Evolutionary conservation across 2,797 vertebrate species (phyloP), one percentile per base, ranked within the genome.

Genomic region (Hemibagrus guttatus): DNA sequence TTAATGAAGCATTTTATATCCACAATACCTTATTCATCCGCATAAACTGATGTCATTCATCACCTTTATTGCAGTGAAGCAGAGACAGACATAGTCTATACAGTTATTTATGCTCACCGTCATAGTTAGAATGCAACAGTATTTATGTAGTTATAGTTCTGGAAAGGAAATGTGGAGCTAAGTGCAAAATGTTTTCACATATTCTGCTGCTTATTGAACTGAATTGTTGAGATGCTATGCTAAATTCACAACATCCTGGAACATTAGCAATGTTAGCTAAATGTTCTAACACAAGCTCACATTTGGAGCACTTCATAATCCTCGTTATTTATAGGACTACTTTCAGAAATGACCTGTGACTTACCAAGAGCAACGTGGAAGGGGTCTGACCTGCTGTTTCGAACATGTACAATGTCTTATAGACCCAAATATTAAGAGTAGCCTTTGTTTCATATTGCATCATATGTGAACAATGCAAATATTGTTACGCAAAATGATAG

Each of bases 401-500:
- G 14, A 35, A 39, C 21, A 42, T 1, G 0, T 42, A 42, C 0
- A 0, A 42, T 0, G 2, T 31, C 42, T n/a, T 63, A 69, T 58
- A 81, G 23, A 80, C 26, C 64, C 31, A 59, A 64, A 71, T 80
- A 6, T 68, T 52, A 16, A 76, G 19, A 35, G 39, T 76, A 75
- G 69, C 54, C 12, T 52, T 31, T 39, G 72, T 81, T 49, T 86
- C 68, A 31, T 81, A 72, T 81, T 61, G 69, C 79, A 86, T 75
- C 23, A 19, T 6, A 19, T 71, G 14, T 71, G 16, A 63, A 71
- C 9, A 59, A 26, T 26, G 9, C 58, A 35, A 35, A 64, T 46
- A 58, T 4, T 61, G 39, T 19, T 74, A 86, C 78, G 94, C 91
- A 93, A 90, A 90, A 74, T 35, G 42, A 88, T 85, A 89, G 88